Conservation (phyloP, 2,113 vertebrate species). For the Lathamus discolor region DNA sequence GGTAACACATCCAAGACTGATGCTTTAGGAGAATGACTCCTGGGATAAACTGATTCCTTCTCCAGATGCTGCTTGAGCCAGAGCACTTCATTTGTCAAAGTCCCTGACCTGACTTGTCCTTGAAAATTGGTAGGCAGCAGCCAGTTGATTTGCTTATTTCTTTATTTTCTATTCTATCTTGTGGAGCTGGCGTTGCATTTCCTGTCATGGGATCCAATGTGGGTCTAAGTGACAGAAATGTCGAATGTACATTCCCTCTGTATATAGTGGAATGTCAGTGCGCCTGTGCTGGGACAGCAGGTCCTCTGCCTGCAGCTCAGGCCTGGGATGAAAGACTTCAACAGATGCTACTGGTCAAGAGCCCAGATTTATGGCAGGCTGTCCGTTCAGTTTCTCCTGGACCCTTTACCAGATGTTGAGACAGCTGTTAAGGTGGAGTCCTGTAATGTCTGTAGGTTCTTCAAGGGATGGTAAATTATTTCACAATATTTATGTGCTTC, state of each 20-base stretch:
- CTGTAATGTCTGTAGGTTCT: fast-evolving
- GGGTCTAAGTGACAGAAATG: background rate
- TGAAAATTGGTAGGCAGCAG: background rate
- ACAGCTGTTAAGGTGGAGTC: background rate
- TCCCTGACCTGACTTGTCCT: background rate
- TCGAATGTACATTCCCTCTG: fast-evolving
- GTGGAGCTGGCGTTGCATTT: fast-evolving
- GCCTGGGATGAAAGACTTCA: background rate
- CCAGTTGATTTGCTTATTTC: background rate
- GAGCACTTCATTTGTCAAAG: background rate
- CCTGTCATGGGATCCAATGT: fast-evolving
- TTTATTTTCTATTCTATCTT: background rate
- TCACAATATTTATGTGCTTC: background rate
- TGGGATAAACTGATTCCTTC: background rate
- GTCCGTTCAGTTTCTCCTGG: background rate
- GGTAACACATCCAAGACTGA: background rate
- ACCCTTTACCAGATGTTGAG: background rate
- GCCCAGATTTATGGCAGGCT: too few species aligned
- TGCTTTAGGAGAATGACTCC: background rate
- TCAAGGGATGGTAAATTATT: background rate
- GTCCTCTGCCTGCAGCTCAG: background rate
- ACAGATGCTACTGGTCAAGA: background rate
- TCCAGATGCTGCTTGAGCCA: background rate
- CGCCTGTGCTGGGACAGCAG: background rate
- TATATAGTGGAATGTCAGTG: fast-evolving